Conservation (phyloP, 2,113 vertebrate genomes). For the Gymnarchus niloticus region DNA sequence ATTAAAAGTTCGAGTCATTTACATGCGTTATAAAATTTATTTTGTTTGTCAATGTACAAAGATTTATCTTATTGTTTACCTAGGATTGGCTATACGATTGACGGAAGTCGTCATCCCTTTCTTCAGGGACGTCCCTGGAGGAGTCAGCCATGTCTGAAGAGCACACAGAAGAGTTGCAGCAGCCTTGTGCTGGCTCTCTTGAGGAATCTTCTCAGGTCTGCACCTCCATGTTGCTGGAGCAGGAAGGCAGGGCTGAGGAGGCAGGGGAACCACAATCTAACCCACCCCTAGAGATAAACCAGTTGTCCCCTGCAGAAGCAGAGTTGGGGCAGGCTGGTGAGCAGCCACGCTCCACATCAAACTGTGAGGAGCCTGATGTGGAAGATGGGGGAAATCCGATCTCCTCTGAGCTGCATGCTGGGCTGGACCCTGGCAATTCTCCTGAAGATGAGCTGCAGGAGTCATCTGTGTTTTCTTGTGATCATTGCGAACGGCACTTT, state of each 20-base stretch:
- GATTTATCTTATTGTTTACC: too few relatives aligned
- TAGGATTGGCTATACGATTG: too few relatives aligned
- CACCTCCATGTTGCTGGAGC: conserved; percentile 56
- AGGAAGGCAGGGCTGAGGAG: conserved; percentile 42
- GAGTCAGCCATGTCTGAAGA: conserved; percentile 60
- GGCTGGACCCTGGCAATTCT: conserved; percentile 36
- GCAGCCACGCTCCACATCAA: conserved; percentile 35
- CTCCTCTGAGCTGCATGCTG: conserved; percentile 43
- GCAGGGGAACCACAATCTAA: conserved; percentile 30
- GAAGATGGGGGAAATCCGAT: conserved; percentile 9
- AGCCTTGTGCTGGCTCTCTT: conserved; percentile 43
- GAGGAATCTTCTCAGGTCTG: conserved; percentile 48
- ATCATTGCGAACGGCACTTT: conserved; percentile 79
- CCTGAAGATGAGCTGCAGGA: conserved; percentile 58
- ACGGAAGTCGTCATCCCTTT: conserved; percentile 53
- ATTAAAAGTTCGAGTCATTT: too few relatives aligned
- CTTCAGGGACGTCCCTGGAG: conserved; percentile 53
- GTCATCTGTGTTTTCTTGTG: conserved; percentile 69
- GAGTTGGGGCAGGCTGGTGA: conserved; percentile 41
- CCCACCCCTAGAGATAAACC: conserved; percentile 41
- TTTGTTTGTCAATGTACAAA: too few relatives aligned
- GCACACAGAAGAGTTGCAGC: conserved; percentile 50
- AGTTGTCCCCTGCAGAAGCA: conserved; percentile 21
- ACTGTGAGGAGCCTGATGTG: conserved; percentile 12
- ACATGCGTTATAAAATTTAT: too few relatives aligned